Evolutionary conservation across 30 jellyfish, hydroid and myxozoan species (phyloP).

Genomic region (Euphysa ruthae): DNA sequence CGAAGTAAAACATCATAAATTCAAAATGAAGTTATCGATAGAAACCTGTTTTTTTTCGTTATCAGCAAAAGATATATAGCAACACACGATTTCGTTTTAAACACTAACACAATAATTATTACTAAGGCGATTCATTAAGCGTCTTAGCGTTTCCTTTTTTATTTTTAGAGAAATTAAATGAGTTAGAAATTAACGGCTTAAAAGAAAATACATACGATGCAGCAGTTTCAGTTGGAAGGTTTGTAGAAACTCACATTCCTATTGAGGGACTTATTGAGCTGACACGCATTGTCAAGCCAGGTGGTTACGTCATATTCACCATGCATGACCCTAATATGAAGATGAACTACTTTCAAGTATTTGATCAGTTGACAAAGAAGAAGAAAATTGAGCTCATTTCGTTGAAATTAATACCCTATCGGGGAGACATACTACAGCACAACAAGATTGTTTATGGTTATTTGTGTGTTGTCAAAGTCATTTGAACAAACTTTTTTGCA

Average conservation of each 20-base stretch:
- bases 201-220: conserved; percentile 10
- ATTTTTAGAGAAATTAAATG: no score
- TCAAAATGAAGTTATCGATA: no score
- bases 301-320: conserved; percentile 11
- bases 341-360: neutral
- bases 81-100: no score
- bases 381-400: conserved; percentile 12
- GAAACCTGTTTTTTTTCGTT: no score
- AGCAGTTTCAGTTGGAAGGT: conserved; percentile 8
- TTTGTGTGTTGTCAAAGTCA: neutral
- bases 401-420: conserved; percentile 3
- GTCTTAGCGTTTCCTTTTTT: no score
- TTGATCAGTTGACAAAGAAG: neutral
- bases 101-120: no score
- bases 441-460: neutral
- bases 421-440: neutral
- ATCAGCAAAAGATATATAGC: no score
- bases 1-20: no score
- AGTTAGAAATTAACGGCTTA: no score
- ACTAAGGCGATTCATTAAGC: no score
- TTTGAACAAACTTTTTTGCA: neutral
- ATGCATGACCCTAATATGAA: conserved; percentile 15
- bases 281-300: conserved; percentile 22
- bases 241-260: conserved; percentile 13
- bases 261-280: conserved; percentile 2